phyloP scores from a whole-genome alignment of 2,113 vertebrate genomes.

The Solenodon paradoxus region DNA sequence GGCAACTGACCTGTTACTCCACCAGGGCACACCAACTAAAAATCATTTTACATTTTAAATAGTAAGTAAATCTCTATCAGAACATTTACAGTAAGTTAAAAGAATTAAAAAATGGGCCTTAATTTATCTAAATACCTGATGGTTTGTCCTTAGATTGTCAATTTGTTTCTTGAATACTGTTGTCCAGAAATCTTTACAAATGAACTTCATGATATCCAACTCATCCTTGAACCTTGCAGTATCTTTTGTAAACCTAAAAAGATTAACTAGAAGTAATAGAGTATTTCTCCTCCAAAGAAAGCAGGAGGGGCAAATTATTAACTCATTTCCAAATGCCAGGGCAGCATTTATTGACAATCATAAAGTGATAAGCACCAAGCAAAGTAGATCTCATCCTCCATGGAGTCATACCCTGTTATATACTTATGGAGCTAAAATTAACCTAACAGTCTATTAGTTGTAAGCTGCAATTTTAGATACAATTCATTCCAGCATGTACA shows the following conservation, averaged over 20 bases:
- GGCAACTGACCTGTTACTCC: no score
- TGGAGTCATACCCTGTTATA: background rate
- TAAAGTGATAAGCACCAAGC: conserved; percentile 19
- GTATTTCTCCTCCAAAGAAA: conserved; percentile 62
- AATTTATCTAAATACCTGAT: conserved; percentile 86
- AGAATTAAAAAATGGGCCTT: background rate
- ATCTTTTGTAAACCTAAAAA: conserved; percentile 94
- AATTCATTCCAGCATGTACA: background rate
- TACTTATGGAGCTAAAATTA: background rate
- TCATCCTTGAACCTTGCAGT: conserved; percentile 97
- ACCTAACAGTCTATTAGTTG: background rate
- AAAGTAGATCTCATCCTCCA: background rate
- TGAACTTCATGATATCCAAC: conserved; percentile 97
- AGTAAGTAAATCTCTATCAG: background rate
- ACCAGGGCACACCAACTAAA: background rate
- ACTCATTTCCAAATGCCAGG: conserved; percentile 38
- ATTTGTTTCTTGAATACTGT: conserved; percentile 97
- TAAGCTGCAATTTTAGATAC: conserved; percentile 10
- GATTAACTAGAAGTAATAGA: conserved; percentile 62
- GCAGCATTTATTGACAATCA: background rate
- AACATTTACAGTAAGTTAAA: conserved; percentile 37
- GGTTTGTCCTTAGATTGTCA: conserved; percentile 95
- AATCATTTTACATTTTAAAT: conserved; percentile 51
- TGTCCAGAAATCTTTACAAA: conserved; percentile 98
- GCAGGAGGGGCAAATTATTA: background rate